phyloP scores from a whole-genome alignment of 2,113 vertebrate species.

The Elaphurus davidianus region DNA sequence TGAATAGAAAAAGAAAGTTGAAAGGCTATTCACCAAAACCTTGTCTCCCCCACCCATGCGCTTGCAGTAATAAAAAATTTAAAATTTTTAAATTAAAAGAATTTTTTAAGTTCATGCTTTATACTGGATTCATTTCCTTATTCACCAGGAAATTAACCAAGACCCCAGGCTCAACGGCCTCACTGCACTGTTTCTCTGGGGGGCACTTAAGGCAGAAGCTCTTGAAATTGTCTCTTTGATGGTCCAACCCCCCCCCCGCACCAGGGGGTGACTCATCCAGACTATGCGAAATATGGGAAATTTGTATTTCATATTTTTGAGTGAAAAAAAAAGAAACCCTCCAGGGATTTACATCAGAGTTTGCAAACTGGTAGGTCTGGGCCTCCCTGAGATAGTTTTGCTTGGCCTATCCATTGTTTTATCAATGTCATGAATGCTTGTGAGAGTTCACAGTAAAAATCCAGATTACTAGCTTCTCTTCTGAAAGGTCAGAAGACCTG shows the following conservation, averaged over 20 bases:
- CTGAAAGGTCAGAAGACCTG: background rate
- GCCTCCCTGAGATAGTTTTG: background rate
- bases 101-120: conserved; percentile 14
- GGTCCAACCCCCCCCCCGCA: background rate
- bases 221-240: background rate
- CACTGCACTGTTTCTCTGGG: background rate
- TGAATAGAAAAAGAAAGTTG: background rate
- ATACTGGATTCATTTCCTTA: background rate
- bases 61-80: conserved; percentile 3
- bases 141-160: conserved; percentile 3
- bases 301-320: background rate
- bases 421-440: background rate
- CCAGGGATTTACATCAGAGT: background rate
- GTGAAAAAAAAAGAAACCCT: background rate
- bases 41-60: background rate
- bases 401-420: background rate
- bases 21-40: background rate
- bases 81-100: conserved; percentile 8
- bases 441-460: background rate
- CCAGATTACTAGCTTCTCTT: background rate
- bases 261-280: background rate
- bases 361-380: background rate
- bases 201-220: background rate
- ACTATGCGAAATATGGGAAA: background rate
- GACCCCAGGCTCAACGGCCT: background rate